phyloP scores from a whole-genome alignment of 2,888 invertebrate genomes.

The Cryptocephalus primarius region DNA sequence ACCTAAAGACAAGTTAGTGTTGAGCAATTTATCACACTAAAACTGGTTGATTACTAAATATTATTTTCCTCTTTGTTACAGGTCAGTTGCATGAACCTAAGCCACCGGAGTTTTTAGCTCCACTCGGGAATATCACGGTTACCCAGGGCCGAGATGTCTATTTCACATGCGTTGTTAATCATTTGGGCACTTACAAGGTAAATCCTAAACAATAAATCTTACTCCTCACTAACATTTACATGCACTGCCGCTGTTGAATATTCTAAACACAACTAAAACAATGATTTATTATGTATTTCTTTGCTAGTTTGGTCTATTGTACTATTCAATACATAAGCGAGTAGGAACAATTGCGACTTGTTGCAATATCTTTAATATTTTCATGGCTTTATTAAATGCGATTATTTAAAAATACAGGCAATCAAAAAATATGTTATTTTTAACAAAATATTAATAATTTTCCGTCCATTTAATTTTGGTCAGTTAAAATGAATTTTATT shows the following conservation, averaged over 20 bases:
- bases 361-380: too few species aligned
- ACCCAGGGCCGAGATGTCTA: constrained; percentile 79
- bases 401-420: too few species aligned
- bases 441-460: too few species aligned
- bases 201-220: constrained; percentile 12
- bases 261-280: constrained; percentile 10
- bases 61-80: constrained; percentile 18
- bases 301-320: constrained; percentile 1
- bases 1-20: too few species aligned
- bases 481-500: too few species aligned
- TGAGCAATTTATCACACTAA: too few species aligned
- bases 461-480: too few species aligned
- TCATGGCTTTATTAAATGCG: too few species aligned
- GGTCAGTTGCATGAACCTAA: constrained; percentile 55
- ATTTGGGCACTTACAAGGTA: constrained; percentile 80
- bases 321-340: too few species aligned
- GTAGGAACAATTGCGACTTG: too few species aligned
- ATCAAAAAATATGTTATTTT: too few species aligned
- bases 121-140: constrained; percentile 77
- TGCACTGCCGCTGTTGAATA: constrained; percentile 11
- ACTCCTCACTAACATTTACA: constrained; percentile 10
- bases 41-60: too few species aligned
- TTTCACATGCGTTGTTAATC: constrained; percentile 85
- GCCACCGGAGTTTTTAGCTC: constrained; percentile 69
- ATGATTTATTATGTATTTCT: constrained; percentile 8